A percentile compares a stretch with the other conserved stretches of the same genome.
Evolutionary conservation across 2,113 vertebrate species (phyloP).

Genomic region (Rhineura floridana): DNA sequence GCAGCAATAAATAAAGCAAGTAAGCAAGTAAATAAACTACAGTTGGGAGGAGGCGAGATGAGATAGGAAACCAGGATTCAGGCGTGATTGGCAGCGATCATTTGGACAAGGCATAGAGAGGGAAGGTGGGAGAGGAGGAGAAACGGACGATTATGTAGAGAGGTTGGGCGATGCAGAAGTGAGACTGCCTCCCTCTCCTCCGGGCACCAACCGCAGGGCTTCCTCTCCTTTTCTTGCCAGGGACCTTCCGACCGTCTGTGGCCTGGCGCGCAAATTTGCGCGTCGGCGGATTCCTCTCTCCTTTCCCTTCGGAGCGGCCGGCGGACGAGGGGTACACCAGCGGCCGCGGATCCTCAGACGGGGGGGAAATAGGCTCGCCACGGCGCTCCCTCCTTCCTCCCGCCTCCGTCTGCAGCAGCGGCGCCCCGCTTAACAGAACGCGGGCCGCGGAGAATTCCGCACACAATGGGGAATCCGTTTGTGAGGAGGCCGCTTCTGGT

Average conservation of each 20-base stretch:
- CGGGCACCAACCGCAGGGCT: not conserved
- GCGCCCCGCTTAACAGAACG: not conserved
- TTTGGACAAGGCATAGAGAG: too few species aligned
- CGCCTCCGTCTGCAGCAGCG: not conserved
- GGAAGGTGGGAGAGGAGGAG: too few species aligned
- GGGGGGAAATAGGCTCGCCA: not conserved
- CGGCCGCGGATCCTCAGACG: not conserved
- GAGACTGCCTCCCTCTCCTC: not conserved
- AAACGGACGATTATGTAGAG: too few species aligned
- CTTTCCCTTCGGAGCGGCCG: not conserved
- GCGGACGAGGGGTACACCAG: not conserved
- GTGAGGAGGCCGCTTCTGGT: constrained; percentile 31
- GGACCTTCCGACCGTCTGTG: not conserved
- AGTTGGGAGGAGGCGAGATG: too few species aligned
- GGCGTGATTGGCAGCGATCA: too few species aligned
- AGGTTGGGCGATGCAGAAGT: too few species aligned
- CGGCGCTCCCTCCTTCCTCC: not conserved
- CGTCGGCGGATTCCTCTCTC: not conserved
- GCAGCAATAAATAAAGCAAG: not conserved
- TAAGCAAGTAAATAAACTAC: not conserved
- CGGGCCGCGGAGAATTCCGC: not conserved
- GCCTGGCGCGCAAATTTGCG: not conserved
- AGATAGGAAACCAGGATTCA: not conserved
- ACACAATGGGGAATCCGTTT: constrained; percentile 31
- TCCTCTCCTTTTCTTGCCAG: not conserved